These are phyloP conservation scores for Numenius phaeopus DNA, from an alignment of 2,797 vertebrate species.

Conservation along the genomic window DNA sequence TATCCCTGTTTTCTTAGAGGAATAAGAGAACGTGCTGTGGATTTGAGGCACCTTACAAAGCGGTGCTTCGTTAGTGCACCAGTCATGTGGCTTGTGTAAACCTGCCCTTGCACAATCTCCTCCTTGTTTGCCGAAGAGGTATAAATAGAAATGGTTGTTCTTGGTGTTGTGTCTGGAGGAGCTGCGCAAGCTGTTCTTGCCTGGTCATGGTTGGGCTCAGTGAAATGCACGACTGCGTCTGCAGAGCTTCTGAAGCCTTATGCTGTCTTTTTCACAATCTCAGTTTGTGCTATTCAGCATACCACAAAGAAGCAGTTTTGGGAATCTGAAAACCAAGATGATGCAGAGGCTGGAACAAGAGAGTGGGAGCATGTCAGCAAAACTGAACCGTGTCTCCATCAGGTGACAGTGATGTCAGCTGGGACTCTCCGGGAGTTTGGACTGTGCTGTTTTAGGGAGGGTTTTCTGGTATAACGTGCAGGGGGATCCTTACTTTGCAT, in stretches of 20 bases:
- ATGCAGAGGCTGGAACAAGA: neutral
- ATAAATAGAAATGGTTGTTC: constrained; percentile 35
- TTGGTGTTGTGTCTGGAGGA: neutral
- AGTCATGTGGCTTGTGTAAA: neutral
- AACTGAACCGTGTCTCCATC: neutral
- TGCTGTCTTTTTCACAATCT: rapidly evolving
- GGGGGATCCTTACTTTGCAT: neutral
- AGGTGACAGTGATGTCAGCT: neutral
- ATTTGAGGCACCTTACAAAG: rapidly evolving
- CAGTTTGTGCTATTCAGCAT: rapidly evolving
- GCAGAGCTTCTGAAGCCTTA: neutral
- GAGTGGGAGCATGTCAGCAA: neutral
- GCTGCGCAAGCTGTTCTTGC: neutral
- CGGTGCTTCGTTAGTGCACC: neutral
- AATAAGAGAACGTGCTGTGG: neutral
- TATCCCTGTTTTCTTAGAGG: neutral
- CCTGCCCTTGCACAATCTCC: constrained; percentile 22
- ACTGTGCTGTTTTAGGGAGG: neutral
- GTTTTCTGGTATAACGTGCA: neutral
- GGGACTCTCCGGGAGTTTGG: neutral
- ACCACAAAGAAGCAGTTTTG: neutral
- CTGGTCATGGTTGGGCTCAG: rapidly evolving
- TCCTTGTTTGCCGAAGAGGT: neutral
- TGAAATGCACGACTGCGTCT: rapidly evolving
- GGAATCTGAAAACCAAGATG: rapidly evolving